Percentiles rank a stretch among this genome's conserved stretches.
phyloP scores from a whole-genome alignment of 2,888 invertebrate genomes.

The Erebia palarica region DNA sequence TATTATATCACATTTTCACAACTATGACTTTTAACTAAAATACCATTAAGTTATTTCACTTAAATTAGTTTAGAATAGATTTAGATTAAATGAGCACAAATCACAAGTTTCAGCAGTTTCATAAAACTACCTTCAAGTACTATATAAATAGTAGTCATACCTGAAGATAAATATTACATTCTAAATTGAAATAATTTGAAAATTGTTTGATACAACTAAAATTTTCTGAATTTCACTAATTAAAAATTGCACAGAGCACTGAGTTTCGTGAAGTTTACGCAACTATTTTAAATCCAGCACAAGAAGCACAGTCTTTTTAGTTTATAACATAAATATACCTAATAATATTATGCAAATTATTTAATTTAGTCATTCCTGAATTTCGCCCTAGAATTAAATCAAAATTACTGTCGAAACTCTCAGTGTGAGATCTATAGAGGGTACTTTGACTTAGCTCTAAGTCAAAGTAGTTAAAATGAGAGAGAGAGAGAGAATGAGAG shows the following conservation, averaged over 20 bases:
- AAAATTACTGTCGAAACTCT: too few relatives aligned
- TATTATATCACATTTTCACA: constrained; percentile 14
- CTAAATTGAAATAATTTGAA: too few relatives aligned
- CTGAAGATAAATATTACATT: too few relatives aligned
- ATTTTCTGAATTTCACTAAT: not conserved
- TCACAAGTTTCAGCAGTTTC: not conserved
- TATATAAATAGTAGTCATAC: not conserved
- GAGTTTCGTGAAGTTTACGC: not conserved
- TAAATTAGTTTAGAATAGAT: not conserved
- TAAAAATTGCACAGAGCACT: constrained; percentile 3
- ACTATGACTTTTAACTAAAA: not conserved
- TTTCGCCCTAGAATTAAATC: too few relatives aligned
- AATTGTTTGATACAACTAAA: too few relatives aligned
- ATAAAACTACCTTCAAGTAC: not conserved
- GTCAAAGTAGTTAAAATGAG: too few relatives aligned
- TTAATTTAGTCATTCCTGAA: not conserved
- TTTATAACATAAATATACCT: too few relatives aligned
- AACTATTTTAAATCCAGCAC: not conserved
- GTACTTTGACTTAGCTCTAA: too few relatives aligned
- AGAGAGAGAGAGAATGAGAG: too few relatives aligned
- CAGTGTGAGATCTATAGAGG: too few relatives aligned
- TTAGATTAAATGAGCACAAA: constrained; percentile 3
- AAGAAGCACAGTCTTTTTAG: not conserved
- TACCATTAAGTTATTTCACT: not conserved
- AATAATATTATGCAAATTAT: not conserved